Base-by-base conservation (phyloP, 1,140 invertebrate species). In the Lordiphosa collinella region DNA sequence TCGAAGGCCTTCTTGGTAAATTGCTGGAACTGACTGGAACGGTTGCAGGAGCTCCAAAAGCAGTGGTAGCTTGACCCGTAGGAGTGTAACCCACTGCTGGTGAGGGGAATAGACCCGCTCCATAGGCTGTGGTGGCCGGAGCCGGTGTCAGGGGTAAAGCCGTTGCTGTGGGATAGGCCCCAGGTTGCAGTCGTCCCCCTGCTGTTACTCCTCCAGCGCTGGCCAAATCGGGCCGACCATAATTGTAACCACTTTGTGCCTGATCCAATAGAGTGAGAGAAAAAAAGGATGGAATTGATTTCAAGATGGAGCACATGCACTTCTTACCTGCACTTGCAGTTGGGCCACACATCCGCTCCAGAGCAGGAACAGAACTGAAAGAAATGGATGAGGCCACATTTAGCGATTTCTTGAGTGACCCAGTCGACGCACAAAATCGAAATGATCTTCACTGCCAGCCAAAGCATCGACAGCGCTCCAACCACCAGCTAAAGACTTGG, bases 231-330 rank as follows among this genome's bases (percentile, higher is more conserved):
- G 91, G 91, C 16, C 87, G 74, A 9, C 89, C 88, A 70, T 91
- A 91, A 37, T 89, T 90, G 62, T 91, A 91, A 3, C 91, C 91
- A 56, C 82, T 87, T 70, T 91, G 89, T 38, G 76, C 89, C 90
- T 90, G 34, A 6, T 14, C 8, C 38, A 12, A 0, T 46, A 12
- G 10, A 5, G 5, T 2, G 4, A 36, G 8, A 8, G 35, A 14
- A 38, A 12, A 22, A 12, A 37, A 9, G 14, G 13, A 12, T 1
- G 2, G 0, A n/a, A 0, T 0, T 2, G 3, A 10, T n/a, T 13
- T n/a, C 1, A 8, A 22, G 25, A 1, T 6, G 4, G 4, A 34
- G 32, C 13, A 6, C 0, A 0, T 38, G 2, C 2, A 8, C 2
- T 7, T 38, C 59, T 64, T 22, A 82, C 78, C 78, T 70, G 69